Percentiles rank a stretch among this genome's conserved stretches.
These are phyloP conservation scores for Drosophila pachea DNA, from an alignment of 1,140 invertebrate genomes.

Conservation along the genomic window DNA sequence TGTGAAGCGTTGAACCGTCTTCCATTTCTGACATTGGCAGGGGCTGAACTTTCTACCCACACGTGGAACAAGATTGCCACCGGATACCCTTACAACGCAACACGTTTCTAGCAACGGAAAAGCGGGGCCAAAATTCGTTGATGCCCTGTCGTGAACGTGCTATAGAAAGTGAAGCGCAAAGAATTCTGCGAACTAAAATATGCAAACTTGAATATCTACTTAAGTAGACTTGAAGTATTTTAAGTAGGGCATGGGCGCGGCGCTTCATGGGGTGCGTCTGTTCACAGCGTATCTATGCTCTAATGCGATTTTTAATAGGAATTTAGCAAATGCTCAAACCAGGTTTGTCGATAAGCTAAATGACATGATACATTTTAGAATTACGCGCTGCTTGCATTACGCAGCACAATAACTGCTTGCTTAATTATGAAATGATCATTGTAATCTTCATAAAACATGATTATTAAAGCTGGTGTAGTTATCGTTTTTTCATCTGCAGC, in stretches of 20 bases:
- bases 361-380: too few relatives aligned
- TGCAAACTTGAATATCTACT: conserved; percentile 15
- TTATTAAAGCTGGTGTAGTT: too few relatives aligned
- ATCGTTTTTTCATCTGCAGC: too few relatives aligned
- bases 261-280: too few relatives aligned
- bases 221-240: conserved; percentile 1
- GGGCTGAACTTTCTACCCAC: conserved; percentile 17
- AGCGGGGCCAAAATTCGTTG: neutral
- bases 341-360: too few relatives aligned
- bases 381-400: too few relatives aligned
- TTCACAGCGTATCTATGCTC: too few relatives aligned
- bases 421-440: too few relatives aligned
- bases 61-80: neutral
- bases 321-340: neutral
- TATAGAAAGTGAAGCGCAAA: conserved; percentile 7
- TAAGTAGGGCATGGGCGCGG: conserved; percentile 4
- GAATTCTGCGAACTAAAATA: conserved; percentile 18
- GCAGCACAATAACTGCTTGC: too few relatives aligned
- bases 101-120: neutral
- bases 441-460: too few relatives aligned
- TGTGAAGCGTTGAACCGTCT: conserved; percentile 48
- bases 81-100: neutral
- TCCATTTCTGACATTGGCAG: conserved; percentile 37
- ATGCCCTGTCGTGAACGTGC: neutral
- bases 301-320: neutral